These are phyloP conservation scores for Anolis carolinensis DNA, from an alignment of 2,113 vertebrate genomes.

Conservation along the genomic window DNA sequence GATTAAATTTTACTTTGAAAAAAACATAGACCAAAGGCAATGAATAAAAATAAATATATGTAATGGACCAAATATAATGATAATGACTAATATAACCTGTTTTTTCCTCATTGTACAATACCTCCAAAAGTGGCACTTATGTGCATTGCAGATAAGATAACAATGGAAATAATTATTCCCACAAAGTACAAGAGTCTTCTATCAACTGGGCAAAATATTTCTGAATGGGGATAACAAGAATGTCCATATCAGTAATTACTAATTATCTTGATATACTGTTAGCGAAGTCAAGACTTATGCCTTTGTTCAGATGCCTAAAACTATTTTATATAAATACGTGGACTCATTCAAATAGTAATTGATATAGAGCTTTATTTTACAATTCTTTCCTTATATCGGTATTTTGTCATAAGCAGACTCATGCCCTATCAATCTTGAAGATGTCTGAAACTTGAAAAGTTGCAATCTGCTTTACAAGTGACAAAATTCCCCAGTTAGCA, in stretches of 20 bases:
- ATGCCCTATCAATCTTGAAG: not conserved
- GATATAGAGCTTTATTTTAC: not conserved
- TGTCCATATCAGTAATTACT: no score
- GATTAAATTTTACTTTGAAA: slow-evolving; percentile 14
- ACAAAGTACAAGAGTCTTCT: not conserved
- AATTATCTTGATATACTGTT: not conserved
- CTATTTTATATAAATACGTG: not conserved
- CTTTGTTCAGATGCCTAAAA: not conserved
- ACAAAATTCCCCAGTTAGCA: not conserved
- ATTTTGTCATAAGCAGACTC: not conserved
- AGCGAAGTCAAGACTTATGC: not conserved
- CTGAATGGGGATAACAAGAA: not conserved
- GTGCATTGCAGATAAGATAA: slow-evolving; percentile 24
- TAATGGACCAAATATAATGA: slow-evolving; percentile 43
- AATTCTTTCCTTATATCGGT: not conserved
- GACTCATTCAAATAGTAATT: not conserved
- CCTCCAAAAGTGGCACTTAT: slow-evolving; percentile 14
- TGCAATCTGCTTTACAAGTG: no score
- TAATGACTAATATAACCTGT: slow-evolving; percentile 30
- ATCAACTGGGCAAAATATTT: not conserved
- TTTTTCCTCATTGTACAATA: slow-evolving; percentile 15
- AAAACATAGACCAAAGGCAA: not conserved
- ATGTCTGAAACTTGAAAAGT: no score
- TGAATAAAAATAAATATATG: rapidly evolving
- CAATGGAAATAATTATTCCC: not conserved